A percentile compares a stretch with the other conserved stretches of the same genome.
Evolutionary conservation across 1,140 invertebrate species (phyloP).

Genomic region (Zaprionus davidi): DNA sequence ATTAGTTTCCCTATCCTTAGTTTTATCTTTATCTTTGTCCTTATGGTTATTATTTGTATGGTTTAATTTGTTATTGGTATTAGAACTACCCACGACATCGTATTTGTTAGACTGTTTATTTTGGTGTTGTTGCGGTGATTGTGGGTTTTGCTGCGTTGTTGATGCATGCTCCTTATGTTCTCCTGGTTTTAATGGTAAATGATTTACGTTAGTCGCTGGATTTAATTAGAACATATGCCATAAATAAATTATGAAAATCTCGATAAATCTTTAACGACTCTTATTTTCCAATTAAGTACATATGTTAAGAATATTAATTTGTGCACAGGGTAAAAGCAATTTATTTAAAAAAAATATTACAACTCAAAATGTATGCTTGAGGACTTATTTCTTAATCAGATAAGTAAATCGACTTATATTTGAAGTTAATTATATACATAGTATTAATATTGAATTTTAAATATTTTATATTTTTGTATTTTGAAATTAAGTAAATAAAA

Average conservation of each 20-base stretch:
- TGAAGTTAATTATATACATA: too few species aligned
- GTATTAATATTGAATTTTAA: too few species aligned
- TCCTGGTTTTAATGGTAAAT: conserved; percentile 52
- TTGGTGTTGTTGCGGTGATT: conserved; percentile 40
- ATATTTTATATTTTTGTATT: too few species aligned
- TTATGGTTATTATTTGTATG: conserved; percentile 74
- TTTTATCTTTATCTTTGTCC: conserved; percentile 51
- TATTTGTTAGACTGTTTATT: conserved; percentile 59
- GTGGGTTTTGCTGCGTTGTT: conserved; percentile 49
- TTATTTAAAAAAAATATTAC: too few species aligned
- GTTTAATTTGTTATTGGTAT: conserved; percentile 73
- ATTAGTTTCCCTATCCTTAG: conserved; percentile 33
- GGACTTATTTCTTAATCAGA: too few species aligned
- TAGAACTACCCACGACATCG: conserved; percentile 75
- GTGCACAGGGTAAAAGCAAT: neutral
- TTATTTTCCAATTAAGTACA: neutral
- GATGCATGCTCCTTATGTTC: conserved; percentile 74
- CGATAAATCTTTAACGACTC: neutral
- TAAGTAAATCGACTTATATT: too few species aligned
- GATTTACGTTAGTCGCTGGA: conserved; percentile 15
- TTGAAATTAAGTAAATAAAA: too few species aligned
- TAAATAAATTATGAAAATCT: neutral
- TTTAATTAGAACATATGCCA: conserved; percentile 36
- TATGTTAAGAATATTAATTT: neutral
- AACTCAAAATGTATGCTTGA: too few species aligned